Percentiles rank a stretch among this genome's conserved stretches.
These are phyloP conservation scores for Dendroctonus valens DNA, from an alignment of 1,140 invertebrate species.

Conservation along the genomic window DNA sequence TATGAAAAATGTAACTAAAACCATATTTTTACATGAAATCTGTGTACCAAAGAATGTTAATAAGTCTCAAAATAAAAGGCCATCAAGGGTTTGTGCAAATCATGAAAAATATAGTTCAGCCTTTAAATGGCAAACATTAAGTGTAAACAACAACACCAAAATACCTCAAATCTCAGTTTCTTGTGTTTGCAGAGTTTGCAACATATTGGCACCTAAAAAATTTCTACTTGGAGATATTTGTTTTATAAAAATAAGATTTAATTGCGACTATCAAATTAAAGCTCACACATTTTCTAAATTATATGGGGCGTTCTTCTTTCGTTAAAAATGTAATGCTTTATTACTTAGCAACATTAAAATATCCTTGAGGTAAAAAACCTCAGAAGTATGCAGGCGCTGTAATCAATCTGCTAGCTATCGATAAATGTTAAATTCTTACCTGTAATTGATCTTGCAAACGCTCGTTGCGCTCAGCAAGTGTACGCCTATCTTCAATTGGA, in stretches of 20 bases:
- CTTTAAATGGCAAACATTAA: not conserved
- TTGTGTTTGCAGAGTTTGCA: slow-evolving; percentile 37
- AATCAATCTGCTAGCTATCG: too few species aligned
- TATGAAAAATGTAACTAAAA: slow-evolving; percentile 2
- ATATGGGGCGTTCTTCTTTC: too few species aligned
- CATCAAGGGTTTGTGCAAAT: not conserved
- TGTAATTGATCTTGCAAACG: slow-evolving; percentile 91
- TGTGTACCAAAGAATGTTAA: not conserved
- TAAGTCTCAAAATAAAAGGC: not conserved
- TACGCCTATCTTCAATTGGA: slow-evolving; percentile 89
- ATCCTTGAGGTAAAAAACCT: too few species aligned
- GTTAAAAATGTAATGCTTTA: too few species aligned
- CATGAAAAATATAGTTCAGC: slow-evolving; percentile 31
- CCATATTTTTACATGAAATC: slow-evolving; percentile 26
- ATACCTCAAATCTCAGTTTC: slow-evolving; percentile 33
- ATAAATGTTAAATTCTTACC: slow-evolving; percentile 58
- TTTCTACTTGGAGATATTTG: not conserved
- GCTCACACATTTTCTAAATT: too few species aligned
- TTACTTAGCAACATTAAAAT: too few species aligned
- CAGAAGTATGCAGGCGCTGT: too few species aligned
- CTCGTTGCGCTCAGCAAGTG: slow-evolving; percentile 89
- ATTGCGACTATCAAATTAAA: too few species aligned
- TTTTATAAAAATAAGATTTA: too few species aligned
- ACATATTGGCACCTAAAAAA: slow-evolving; percentile 35
- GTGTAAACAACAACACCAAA: slow-evolving; percentile 15